phyloP scores from a whole-genome alignment of 1,140 invertebrate species.

The Copidosoma floridanum region DNA sequence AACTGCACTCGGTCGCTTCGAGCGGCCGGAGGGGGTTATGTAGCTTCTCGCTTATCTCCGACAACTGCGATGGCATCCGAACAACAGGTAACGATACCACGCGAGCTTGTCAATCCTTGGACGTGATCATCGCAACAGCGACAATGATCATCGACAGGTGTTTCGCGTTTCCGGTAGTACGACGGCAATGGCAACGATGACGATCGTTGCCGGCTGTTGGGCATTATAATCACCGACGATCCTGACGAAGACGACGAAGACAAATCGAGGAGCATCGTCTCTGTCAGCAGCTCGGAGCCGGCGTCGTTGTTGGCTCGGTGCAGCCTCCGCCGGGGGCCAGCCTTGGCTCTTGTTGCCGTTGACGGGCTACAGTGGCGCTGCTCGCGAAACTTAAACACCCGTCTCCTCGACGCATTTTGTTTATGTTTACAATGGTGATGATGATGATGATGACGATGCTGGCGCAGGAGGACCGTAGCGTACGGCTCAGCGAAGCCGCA shows the following conservation, averaged over 20 bases:
- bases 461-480: neutral
- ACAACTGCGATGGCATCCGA: too few relatives aligned
- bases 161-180: neutral
- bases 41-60: slow-evolving; percentile 23
- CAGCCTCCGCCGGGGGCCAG: too few relatives aligned
- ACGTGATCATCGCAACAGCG: neutral
- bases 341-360: too few relatives aligned
- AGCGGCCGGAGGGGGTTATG: slow-evolving; percentile 29
- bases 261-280: too few relatives aligned
- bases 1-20: too few relatives aligned
- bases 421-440: neutral
- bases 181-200: neutral
- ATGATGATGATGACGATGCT: neutral
- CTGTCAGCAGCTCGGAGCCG: too few relatives aligned
- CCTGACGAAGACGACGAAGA: too few relatives aligned
- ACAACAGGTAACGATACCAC: too few relatives aligned
- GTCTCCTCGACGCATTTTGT: neutral
- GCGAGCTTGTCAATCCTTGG: neutral
- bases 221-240: neutral
- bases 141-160: neutral
- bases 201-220: too few relatives aligned
- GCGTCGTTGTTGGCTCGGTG: too few relatives aligned
- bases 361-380: slow-evolving; percentile 8
- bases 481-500: neutral
- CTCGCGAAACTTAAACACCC: neutral